A percentile compares a stretch with the other conserved stretches of the same genome.
phyloP scores from a whole-genome alignment of 2,888 invertebrate species.

The Spodoptera picta region DNA sequence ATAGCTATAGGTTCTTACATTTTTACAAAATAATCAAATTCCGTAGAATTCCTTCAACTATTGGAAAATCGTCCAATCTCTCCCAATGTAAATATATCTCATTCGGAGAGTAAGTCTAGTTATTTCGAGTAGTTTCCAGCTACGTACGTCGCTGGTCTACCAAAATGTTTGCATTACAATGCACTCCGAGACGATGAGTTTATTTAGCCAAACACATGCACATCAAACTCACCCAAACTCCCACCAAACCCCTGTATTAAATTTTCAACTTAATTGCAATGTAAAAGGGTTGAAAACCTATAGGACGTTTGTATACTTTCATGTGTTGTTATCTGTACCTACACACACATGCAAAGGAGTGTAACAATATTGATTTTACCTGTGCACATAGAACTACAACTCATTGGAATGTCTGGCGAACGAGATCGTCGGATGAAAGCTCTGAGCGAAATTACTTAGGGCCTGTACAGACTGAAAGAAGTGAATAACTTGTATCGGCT shows the following conservation, averaged over 20 bases:
- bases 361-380: slow-evolving; percentile 44
- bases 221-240: neutral
- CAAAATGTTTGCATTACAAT: slow-evolving; percentile 18
- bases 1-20: no score
- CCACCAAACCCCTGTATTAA: no score
- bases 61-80: slow-evolving; percentile 6
- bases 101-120: slow-evolving; percentile 12
- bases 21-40: neutral
- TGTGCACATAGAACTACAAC: slow-evolving; percentile 14
- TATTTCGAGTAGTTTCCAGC: slow-evolving; percentile 11
- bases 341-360: slow-evolving; percentile 4
- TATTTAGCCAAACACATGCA: slow-evolving; percentile 6
- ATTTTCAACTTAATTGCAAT: no score
- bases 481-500: no score
- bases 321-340: no score
- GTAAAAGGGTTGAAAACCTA: no score
- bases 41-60: neutral
- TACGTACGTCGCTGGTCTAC: slow-evolving; percentile 14
- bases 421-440: slow-evolving; percentile 23
- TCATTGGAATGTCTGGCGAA: slow-evolving; percentile 25
- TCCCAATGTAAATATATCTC: slow-evolving; percentile 6
- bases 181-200: slow-evolving; percentile 32
- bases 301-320: no score
- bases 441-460: slow-evolving; percentile 8
- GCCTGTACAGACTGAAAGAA: no score